Base-by-base conservation (phyloP, 2,113 vertebrate genomes). In the Psophia crepitans region DNA sequence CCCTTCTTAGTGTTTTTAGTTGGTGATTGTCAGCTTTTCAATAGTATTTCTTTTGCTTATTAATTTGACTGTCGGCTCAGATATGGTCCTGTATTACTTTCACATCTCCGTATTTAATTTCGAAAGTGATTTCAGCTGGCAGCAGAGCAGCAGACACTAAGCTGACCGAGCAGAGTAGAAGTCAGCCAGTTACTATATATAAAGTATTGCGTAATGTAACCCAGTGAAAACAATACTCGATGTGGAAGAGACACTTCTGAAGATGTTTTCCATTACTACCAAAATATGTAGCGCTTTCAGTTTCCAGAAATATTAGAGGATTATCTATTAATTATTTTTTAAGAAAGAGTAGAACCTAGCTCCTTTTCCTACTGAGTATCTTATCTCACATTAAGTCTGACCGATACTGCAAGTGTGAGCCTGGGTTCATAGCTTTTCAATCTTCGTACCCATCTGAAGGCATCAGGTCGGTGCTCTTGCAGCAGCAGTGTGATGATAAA, bases 81-180 rank as follows among this genome's bases (percentile, higher is more conserved):
- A 69, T 68, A 75, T 90, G 82, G 88, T 75, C 74, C 90, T 87
- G 71, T 96, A 66, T 69, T 90, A 87, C 89, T 96, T 97, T 94
- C 95, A 89, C 49, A 78, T 95, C 83, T 94, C 89, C 51, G 33
- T 82, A 84, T 87, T 96, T 94, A 84, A 91, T 91, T 92, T 87
- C 96, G 96, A 91, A 91, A 96, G 95, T 96, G 89, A 95, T 89
- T 96, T 94, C 94, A 95, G 94, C 95, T 97, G 95, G 95, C 96
- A 96, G 64, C 92, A 95, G 93, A 93, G 95, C 95, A 90, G 87
- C 96, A 95, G 93, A 96, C 92, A 84, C 87, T 93, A 78, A 69
- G 95, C 73, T 93, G 95, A 95, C 93, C 80, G 90, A 93, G 96
- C 96, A 96, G 89, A 95, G 95, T 88, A 89, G 93, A 94, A 96